Evolutionary conservation across 2,888 invertebrate species (phyloP), one percentile per base, ranked within the genome.

Genomic region (Gastrophysa polygoni): DNA sequence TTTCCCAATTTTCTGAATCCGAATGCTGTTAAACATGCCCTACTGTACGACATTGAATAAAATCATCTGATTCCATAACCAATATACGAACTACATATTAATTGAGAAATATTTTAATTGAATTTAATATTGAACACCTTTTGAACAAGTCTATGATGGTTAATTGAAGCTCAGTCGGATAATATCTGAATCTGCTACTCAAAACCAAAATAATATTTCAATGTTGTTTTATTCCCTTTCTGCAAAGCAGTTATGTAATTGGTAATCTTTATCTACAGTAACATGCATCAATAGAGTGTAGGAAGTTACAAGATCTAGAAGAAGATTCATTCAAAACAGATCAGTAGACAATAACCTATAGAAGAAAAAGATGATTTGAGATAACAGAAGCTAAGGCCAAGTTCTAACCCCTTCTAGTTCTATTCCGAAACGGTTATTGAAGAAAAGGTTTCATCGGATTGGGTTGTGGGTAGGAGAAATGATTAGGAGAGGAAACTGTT

Each of bases 401-500:
- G 38, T 38, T 38, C 34, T 8, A 34, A 29, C 49, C 51, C 51
- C 51, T 16, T 18, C 49, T 50, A 62, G 62, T 28, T 57, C 48
- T 49, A 61, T 44, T 49, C 38, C 38, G 59, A 59, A 51, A 57
- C 49, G 54, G 44, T 51, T 64, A 57, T 50, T 50, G 57, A 43
- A 46, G 58, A 32, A 59, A 56, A 51, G 29, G 59, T 20, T 60
- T 44, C 24, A 43, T 59, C 47, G 16, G 51, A 32, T 38, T 7
- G n/a, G 38, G 38, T 38, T 1, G n/a, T 11, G 55, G 46, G 52
- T 44, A 28, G 28, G 14, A 56, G 43, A 51, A 29, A 44, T 32
- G 32, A 46, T 65, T 56, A 69, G 63, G 69, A 69, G 10, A 69
- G 69, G 69, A 69, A 69, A 59, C 64, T 67, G 64, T 51, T 69